Evolutionary conservation across 2,113 vertebrate species (phyloP).

Genomic region (Ammodytes marinus): DNA sequence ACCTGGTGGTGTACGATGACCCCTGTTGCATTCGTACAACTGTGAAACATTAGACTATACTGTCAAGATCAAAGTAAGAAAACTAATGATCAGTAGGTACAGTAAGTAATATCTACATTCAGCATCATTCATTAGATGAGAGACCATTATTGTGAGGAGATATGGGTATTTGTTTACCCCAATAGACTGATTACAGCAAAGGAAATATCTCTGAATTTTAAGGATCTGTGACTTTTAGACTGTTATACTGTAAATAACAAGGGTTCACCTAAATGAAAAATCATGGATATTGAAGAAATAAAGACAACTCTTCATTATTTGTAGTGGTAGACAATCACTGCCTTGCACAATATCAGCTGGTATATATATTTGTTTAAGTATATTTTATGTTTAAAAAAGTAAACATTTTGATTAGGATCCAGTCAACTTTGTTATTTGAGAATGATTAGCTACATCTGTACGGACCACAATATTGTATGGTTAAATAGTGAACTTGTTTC

Average conservation of each 20-base stretch:
- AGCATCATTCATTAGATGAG: slow-evolving; percentile 33
- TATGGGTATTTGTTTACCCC: slow-evolving; percentile 4
- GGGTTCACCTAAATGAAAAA: neutral
- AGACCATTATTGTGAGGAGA: neutral
- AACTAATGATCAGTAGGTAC: slow-evolving; percentile 42
- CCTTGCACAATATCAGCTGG: neutral
- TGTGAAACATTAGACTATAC: slow-evolving; percentile 40
- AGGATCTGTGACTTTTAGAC: neutral
- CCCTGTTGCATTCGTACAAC: neutral
- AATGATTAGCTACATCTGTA: neutral
- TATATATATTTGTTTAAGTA: neutral
- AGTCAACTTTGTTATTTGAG: neutral
- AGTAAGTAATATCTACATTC: slow-evolving; percentile 31
- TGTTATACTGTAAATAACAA: neutral
- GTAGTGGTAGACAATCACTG: neutral
- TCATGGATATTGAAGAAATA: neutral
- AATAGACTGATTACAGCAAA: slow-evolving; percentile 16
- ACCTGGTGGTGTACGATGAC: slow-evolving; percentile 15
- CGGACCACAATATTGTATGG: neutral
- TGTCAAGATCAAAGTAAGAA: slow-evolving; percentile 48
- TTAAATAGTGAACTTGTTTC: neutral
- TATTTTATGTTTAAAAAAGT: neutral
- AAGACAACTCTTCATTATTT: neutral
- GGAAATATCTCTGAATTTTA: neutral
- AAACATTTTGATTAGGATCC: neutral